A percentile compares a stretch with the other conserved stretches of the same genome.
Evolutionary conservation across 2,888 invertebrate species (phyloP).

Genomic region (Caenorhabditis becei): DNA sequence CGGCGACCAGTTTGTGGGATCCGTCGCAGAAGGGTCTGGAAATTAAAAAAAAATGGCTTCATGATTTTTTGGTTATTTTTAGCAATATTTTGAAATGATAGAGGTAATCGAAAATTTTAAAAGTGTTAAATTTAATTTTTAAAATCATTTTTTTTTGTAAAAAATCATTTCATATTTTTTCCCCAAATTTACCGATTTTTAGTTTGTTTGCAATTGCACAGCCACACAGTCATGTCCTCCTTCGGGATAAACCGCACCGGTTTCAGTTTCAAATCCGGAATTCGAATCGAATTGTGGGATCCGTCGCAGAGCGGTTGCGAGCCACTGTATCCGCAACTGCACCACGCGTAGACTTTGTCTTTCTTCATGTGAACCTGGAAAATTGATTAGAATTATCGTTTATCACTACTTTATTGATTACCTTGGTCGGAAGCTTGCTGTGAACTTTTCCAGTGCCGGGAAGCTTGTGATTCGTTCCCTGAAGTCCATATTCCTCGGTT

Average conservation of each 20-base stretch:
- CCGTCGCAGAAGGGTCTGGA: conserved; percentile 96
- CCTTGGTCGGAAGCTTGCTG: conserved; percentile 69
- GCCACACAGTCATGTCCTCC: conserved; percentile 90
- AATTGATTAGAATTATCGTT: not conserved
- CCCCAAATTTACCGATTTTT: conserved; percentile 61
- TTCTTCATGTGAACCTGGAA: conserved; percentile 82
- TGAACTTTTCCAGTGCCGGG: conserved; percentile 77
- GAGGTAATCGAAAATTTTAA: not conserved
- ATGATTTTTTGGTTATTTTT: too few species aligned
- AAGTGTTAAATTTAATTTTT: not conserved
- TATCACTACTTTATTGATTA: conserved; percentile 13
- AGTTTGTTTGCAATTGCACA: conserved; percentile 98
- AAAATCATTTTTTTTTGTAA: not conserved
- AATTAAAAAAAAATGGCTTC: too few species aligned
- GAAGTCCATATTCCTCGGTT: conserved; percentile 77
- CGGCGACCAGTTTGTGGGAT: conserved; percentile 86
- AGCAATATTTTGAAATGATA: too few species aligned
- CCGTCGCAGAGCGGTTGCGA: conserved; percentile 94
- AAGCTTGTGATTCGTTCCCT: conserved; percentile 79
- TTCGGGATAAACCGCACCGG: conserved; percentile 91
- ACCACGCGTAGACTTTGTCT: conserved; percentile 92
- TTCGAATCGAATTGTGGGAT: conserved; percentile 86
- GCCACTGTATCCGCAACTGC: conserved; percentile 93
- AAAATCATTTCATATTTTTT: not conserved
- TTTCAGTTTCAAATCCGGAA: conserved; percentile 84